These are phyloP conservation scores for Colinus virginianus DNA, from an alignment of 2,113 vertebrate species.

Conservation along the genomic window DNA sequence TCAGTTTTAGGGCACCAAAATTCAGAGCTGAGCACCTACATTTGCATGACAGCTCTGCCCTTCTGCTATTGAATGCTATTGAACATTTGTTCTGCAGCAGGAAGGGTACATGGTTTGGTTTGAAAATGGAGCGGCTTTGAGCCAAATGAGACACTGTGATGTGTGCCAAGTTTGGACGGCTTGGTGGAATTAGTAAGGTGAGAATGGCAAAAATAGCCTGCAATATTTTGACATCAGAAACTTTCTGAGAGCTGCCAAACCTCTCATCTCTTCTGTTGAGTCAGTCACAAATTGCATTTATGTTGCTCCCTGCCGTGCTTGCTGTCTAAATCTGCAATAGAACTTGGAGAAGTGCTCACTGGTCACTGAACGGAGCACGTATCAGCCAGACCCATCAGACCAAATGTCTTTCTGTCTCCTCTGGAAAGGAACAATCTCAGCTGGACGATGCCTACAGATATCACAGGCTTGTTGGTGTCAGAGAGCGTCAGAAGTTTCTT, in stretches of 20 bases:
- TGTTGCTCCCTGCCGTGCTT: background rate
- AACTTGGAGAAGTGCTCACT: background rate
- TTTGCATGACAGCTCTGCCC: background rate
- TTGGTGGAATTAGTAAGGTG: background rate
- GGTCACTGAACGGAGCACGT: accelerated
- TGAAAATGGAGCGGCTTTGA: background rate
- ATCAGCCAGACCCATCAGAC: accelerated
- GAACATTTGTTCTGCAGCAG: background rate
- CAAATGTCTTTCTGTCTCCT: background rate
- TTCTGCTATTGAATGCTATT: background rate
- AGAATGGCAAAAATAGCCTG: background rate
- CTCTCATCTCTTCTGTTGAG: background rate
- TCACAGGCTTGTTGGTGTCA: background rate
- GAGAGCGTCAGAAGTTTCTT: accelerated
- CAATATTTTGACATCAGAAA: background rate
- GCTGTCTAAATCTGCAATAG: background rate
- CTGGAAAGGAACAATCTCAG: background rate
- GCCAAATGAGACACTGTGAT: background rate
- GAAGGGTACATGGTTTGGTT: background rate
- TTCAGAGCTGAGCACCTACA: background rate
- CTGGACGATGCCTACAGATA: background rate
- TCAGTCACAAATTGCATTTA: background rate
- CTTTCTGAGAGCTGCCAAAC: background rate
- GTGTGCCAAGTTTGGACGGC: background rate
- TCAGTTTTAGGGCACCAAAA: too few species aligned